A percentile compares a stretch with the other conserved stretches of the same genome.
Evolutionary conservation across 2,797 vertebrate genomes (phyloP).

Genomic region (Eremophila alpestris): DNA sequence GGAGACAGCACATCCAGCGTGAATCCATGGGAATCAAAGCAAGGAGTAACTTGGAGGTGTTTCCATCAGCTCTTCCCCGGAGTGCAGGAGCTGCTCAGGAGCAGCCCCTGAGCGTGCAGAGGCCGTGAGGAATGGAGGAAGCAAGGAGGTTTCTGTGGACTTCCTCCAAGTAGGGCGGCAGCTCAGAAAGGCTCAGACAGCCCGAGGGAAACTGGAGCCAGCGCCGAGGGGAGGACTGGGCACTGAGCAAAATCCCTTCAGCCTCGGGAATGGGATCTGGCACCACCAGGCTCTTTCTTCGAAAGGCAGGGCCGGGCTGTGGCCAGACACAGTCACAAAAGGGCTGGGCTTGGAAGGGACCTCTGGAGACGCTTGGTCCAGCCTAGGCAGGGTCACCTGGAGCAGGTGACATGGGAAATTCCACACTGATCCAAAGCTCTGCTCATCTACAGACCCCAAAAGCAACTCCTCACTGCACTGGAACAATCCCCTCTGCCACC

Average conservation of each 20-base stretch:
- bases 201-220: background rate
- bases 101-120: rapidly evolving
- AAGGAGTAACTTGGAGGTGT: background rate
- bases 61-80: background rate
- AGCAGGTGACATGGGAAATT: background rate
- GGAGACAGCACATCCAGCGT: rapidly evolving
- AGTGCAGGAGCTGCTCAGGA: rapidly evolving
- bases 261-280: rapidly evolving
- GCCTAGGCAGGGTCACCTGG: background rate
- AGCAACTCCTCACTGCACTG: background rate
- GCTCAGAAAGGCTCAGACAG: background rate
- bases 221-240: background rate
- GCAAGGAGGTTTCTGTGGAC: background rate
- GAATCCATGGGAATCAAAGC: rapidly evolving
- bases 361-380: background rate
- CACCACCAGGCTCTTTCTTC: background rate
- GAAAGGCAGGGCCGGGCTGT: background rate
- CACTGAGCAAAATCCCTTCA: background rate
- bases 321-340: background rate
- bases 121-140: background rate
- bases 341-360: too few relatives aligned
- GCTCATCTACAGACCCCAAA: background rate
- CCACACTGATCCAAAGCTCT: background rate
- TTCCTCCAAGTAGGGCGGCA: conserved; percentile 31
- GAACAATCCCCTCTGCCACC: background rate